Percentiles rank a stretch among this genome's conserved stretches.
Conservation (phyloP, 2,797 vertebrate genomes). For the Phoxinus dragarum region DNA sequence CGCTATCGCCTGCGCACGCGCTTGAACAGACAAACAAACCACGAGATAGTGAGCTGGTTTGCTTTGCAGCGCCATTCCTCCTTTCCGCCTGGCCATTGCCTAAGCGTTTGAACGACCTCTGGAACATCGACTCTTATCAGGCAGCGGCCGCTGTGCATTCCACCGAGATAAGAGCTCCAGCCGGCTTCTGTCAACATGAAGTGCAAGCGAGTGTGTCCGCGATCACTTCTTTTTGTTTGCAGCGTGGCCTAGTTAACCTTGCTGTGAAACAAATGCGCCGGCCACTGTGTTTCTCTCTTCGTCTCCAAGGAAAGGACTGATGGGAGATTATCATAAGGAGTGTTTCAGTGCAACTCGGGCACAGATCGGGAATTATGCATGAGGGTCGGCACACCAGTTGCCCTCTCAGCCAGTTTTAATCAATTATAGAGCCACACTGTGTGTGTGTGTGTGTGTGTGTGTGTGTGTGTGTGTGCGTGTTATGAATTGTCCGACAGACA, state of each 20-base stretch:
- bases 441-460: not conserved
- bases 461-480: slow-evolving; percentile 1
- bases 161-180: slow-evolving; percentile 45
- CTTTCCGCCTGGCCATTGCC: not conserved
- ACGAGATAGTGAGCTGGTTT: slow-evolving; percentile 31
- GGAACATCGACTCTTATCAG: slow-evolving; percentile 47
- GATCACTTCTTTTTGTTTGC: slow-evolving; percentile 26
- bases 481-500: slow-evolving; percentile 19
- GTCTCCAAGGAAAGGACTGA: slow-evolving; percentile 1
- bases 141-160: slow-evolving; percentile 43
- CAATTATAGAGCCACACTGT: slow-evolving; percentile 15
- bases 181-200: slow-evolving; percentile 46
- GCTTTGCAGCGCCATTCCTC: slow-evolving; percentile 31
- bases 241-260: slow-evolving; percentile 38
- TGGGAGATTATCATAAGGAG: slow-evolving; percentile 35
- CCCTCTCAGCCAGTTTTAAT: slow-evolving; percentile 40
- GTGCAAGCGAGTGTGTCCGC: not conserved
- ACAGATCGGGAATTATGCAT: slow-evolving; percentile 33
- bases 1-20: not conserved
- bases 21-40: slow-evolving; percentile 10
- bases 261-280: slow-evolving; percentile 3
- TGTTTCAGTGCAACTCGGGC: not conserved
- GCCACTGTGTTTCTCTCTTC: slow-evolving; percentile 9
- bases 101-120: slow-evolving; percentile 30
- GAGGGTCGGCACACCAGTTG: slow-evolving; percentile 27